Base-by-base conservation (phyloP, 2,113 vertebrate species). In the Semnornis frantzii region DNA sequence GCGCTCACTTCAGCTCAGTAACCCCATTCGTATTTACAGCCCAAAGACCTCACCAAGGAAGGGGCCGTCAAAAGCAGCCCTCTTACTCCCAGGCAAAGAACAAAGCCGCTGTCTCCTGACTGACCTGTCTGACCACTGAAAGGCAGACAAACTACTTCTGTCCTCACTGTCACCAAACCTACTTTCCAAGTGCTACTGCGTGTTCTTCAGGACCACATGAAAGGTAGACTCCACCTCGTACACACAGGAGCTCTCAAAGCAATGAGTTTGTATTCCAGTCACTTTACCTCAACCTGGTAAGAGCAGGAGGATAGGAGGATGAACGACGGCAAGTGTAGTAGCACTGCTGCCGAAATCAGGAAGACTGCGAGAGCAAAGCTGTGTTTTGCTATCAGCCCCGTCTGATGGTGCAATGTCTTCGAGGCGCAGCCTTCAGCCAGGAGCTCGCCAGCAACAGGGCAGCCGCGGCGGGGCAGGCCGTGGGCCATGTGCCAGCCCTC, bases 291-390 rank as follows among this genome's bases (percentile, higher is more conserved):
- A 19, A 46, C 3, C 64, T 0, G 6, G 2, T 1, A 25, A 7
- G 11, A 55, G n/a, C 0, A 18, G 23, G 17, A 20, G 19, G 5
- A 12, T 3, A 2, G 9, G 6, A 39, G 23, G 17, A 10, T 28
- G 6, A 30, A 30, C 0, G 7, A 13, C 46, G 62, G 27, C 1
- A 31, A 66, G 3, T 0, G 14, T 0, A 20, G 25, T 0, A 65
- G 44, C 1, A 5, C 30, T 13, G 39, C 0, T 54, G 10, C 48
- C 4, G 71, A 27, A 48, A 71, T 8, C 12, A 15, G 54, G 73
- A 55, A 81, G 42, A 8, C 58, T 4, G 12, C 54, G 55, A 12
- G 7, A 62, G 11, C 34, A 4, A 54, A 58, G 31, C 3, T 15
- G 5, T 2, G 2, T 9, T 9, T 8, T 3, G 34, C 21, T 8